Base-by-base conservation (phyloP, 2,888 invertebrate genomes). In the Sthenelais limicola region DNA sequence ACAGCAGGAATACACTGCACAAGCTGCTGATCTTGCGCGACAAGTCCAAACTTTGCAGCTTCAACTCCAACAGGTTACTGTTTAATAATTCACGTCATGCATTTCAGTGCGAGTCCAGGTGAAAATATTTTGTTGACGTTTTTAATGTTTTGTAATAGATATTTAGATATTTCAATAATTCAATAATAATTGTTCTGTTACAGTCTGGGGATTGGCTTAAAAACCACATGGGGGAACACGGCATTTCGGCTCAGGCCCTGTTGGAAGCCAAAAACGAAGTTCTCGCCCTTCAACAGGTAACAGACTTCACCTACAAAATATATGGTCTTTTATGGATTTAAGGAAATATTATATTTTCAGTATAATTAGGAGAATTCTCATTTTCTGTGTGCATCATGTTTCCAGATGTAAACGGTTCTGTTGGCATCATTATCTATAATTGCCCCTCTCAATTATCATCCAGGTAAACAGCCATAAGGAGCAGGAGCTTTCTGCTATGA, bases 211-310 rank as follows among this genome's bases (percentile, higher is more conserved):
- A 82, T 51, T 78, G 81, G 47, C 73, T 86, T 49, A 76, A 81
- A 56, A 75, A 77, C 26, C 84, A 84, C 73, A 73, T 77, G 32
- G 76, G 78, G 2, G 82, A 81, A 67, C 54, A 52, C 35, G 74
- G 73, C 24, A 51, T 78, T 26, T 83, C 84, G 3, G 76, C 81
- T 3, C 75, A 80, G 58, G 82, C 85, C 7, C 76, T 87, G n/a
- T 77, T 81, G 49, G 80, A 82, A 43, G 86, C 86, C 18, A 85
- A 82, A 74, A 76, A 77, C 33, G 84, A 87, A 76, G 82, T 86
- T 30, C 73, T 82, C 18, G 76, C 77, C 32, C 81, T 86, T 28
- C 83, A 84, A 73, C 75, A 78, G 84, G 32, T 74, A 58, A n/a
- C n/a, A n/a, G n/a, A n/a, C n/a, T n/a, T n/a, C n/a, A n/a, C n/a